Percentiles rank a stretch among this genome's conserved stretches.
phyloP scores from a whole-genome alignment of 2,797 vertebrate species.

The Falco berigora region DNA sequence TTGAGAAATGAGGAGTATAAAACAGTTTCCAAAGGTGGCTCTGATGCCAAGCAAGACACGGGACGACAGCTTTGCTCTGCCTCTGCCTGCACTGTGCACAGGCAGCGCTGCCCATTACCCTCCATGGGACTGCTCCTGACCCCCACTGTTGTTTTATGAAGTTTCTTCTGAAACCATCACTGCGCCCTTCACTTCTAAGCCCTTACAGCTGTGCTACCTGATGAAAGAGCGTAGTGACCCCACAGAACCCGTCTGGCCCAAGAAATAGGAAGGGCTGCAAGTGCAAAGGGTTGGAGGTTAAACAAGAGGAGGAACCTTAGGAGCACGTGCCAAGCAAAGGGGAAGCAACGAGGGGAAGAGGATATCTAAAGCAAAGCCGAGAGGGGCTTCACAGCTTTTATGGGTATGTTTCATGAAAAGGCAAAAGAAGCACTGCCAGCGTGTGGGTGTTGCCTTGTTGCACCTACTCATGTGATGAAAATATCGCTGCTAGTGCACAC shows the following conservation, averaged over 20 bases:
- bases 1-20: background rate
- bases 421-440: accelerated
- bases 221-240: background rate
- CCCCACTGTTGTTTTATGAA: background rate
- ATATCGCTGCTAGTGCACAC: background rate
- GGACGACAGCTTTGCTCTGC: background rate
- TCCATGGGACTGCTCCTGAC: accelerated
- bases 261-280: background rate
- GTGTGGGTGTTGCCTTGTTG: background rate
- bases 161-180: background rate
- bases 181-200: background rate
- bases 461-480: background rate
- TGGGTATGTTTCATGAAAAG: accelerated
- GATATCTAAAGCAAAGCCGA: accelerated
- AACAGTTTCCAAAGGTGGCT: background rate
- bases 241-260: accelerated
- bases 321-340: background rate
- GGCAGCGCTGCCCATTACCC: background rate
- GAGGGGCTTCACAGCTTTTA: background rate
- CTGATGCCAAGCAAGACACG: background rate
- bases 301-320: background rate
- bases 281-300: background rate
- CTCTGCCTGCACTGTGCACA: background rate
- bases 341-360: background rate
- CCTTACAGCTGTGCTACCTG: background rate